Conservation (phyloP, 1,140 invertebrate genomes). For the Bombyx mandarina region DNA sequence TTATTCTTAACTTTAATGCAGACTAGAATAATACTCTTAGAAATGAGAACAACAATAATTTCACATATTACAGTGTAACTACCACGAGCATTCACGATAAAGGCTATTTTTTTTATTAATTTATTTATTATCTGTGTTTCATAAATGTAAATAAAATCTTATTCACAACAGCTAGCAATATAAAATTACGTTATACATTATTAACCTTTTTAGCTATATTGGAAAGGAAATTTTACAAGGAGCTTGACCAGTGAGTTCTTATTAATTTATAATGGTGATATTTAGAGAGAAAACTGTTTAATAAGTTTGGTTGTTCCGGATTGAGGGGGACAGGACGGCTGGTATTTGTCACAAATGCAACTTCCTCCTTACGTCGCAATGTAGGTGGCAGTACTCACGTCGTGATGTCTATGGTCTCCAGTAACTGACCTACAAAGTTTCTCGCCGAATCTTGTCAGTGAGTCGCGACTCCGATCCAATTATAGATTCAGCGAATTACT, state of each 20-base stretch:
- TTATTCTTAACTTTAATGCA: conserved; percentile 71
- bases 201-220: conserved; percentile 38
- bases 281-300: too few species aligned
- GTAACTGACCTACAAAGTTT: too few species aligned
- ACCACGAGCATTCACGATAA: conserved; percentile 62
- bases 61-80: conserved; percentile 67
- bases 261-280: too few species aligned
- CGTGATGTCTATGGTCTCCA: too few species aligned
- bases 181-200: conserved; percentile 57
- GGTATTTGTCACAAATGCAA: too few species aligned
- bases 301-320: too few species aligned
- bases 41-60: conserved; percentile 72
- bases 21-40: conserved; percentile 74
- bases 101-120: conserved; percentile 36
- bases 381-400: too few species aligned
- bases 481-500: too few species aligned
- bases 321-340: too few species aligned
- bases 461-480: too few species aligned
- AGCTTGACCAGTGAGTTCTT: conserved; percentile 23
- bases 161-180: conserved; percentile 70
- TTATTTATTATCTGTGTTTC: conserved; percentile 56
- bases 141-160: conserved; percentile 66
- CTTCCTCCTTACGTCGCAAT: too few species aligned
- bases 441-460: too few species aligned
- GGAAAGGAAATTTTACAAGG: conserved; percentile 20